These are phyloP conservation scores for Allygus modestus DNA, from an alignment of 2,888 invertebrate species.

Conservation along the genomic window DNA sequence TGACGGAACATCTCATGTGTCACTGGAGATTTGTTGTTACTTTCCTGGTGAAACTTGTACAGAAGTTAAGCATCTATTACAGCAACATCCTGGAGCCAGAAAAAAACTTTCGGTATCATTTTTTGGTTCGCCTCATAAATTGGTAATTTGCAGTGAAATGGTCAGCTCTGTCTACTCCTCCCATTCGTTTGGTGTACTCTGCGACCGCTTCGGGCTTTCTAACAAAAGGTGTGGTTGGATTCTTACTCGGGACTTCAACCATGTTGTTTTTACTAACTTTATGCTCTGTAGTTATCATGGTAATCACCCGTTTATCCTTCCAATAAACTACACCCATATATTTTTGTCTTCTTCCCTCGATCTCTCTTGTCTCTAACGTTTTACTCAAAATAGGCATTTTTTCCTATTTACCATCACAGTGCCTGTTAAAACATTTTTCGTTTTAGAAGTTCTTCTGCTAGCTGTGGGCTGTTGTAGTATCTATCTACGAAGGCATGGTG, in stretches of 20 bases:
- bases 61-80: conserved; percentile 44
- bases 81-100: conserved; percentile 40
- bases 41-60: conserved; percentile 17
- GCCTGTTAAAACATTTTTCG: conserved; percentile 2
- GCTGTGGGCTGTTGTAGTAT: conserved; percentile 50
- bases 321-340: neutral
- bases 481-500: conserved; percentile 19
- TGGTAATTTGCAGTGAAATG: conserved; percentile 48
- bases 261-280: conserved; percentile 45
- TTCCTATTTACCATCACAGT: conserved; percentile 43
- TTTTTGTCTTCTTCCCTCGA: conserved; percentile 9
- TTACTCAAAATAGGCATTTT: conserved; percentile 14
- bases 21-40: conserved; percentile 17
- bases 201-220: conserved; percentile 29
- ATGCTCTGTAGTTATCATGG: conserved; percentile 29
- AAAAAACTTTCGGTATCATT: conserved; percentile 51
- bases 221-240: conserved; percentile 21
- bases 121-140: no score
- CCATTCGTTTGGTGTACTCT: conserved; percentile 51
- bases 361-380: neutral
- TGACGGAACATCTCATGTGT: conserved; percentile 30
- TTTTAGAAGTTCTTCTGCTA: conserved; percentile 37
- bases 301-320: conserved; percentile 44
- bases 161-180: conserved; percentile 47
- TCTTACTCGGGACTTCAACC: conserved; percentile 42